phyloP scores from a whole-genome alignment of 2,797 vertebrate genomes.

The Oreochromis mossambicus region DNA sequence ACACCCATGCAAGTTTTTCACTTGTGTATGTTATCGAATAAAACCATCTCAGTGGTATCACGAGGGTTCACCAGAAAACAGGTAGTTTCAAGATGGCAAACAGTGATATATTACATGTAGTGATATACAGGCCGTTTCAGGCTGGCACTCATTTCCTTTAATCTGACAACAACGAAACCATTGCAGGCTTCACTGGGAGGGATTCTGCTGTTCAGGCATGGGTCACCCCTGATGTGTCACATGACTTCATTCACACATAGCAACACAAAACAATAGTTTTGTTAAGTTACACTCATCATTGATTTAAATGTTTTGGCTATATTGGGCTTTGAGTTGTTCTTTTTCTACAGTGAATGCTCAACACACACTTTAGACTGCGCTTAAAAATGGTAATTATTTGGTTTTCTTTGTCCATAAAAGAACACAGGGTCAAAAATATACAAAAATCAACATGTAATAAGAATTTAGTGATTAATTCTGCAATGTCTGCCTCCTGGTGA shows the following conservation, averaged over 20 bases:
- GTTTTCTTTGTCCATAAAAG: neutral
- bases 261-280: neutral
- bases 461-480: neutral
- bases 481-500: neutral
- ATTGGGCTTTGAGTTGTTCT: neutral
- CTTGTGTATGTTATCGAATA: neutral
- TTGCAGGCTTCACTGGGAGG: neutral
- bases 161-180: neutral
- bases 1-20: neutral
- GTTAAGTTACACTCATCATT: neutral
- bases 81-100: neutral
- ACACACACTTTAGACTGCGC: neutral
- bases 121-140: neutral
- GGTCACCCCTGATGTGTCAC: neutral
- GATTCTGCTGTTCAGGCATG: neutral
- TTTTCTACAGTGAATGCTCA: neutral
- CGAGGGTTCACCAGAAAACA: neutral
- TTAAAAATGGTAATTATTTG: neutral
- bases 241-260: neutral
- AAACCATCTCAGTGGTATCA: neutral
- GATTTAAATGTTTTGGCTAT: neutral
- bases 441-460: neutral
- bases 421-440: rapidly evolving
- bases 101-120: neutral
- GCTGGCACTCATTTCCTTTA: neutral